Conservation (phyloP, 1,140 invertebrate genomes). For the Diabrotica undecimpunctata region DNA sequence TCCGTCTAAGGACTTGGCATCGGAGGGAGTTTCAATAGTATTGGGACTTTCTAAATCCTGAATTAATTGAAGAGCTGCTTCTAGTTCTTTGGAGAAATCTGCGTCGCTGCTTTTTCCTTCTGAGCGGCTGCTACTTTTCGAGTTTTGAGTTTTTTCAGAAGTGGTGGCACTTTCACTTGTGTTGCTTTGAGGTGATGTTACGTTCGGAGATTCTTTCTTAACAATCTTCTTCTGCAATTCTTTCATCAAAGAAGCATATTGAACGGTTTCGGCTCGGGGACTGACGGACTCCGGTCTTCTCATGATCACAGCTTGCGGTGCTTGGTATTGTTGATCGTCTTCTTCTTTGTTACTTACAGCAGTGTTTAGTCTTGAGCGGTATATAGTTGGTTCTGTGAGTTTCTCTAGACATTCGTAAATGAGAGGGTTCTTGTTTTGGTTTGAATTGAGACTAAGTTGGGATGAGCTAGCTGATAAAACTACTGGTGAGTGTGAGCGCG, state of each 20-base stretch:
- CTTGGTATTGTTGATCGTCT: conserved; percentile 39
- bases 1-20: conserved; percentile 30
- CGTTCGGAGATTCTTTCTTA: conserved; percentile 39
- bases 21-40: conserved; percentile 48
- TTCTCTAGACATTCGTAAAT: conserved; percentile 51
- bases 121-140: conserved; percentile 38
- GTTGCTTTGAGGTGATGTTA: conserved; percentile 37
- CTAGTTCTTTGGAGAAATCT: conserved; percentile 50
- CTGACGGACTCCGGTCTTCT: conserved; percentile 31
- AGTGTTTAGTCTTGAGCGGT: conserved; percentile 45
- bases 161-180: conserved; percentile 28
- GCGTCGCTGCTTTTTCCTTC: conserved; percentile 46
- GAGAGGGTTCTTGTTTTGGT: conserved; percentile 33
- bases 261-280: conserved; percentile 44
- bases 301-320: conserved; percentile 37
- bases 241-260: conserved; percentile 51
- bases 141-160: conserved; percentile 34
- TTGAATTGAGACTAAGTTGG: conserved; percentile 40
- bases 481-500: conserved; percentile 47
- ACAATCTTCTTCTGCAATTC: conserved; percentile 48
- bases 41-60: conserved; percentile 52
- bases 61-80: conserved; percentile 50
- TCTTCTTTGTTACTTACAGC: conserved; percentile 38
- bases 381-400: conserved; percentile 46
- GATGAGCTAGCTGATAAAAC: conserved; percentile 47